These are phyloP conservation scores for Gallinago stenura DNA, from an alignment of 2,797 vertebrate species.

Conservation along the genomic window DNA sequence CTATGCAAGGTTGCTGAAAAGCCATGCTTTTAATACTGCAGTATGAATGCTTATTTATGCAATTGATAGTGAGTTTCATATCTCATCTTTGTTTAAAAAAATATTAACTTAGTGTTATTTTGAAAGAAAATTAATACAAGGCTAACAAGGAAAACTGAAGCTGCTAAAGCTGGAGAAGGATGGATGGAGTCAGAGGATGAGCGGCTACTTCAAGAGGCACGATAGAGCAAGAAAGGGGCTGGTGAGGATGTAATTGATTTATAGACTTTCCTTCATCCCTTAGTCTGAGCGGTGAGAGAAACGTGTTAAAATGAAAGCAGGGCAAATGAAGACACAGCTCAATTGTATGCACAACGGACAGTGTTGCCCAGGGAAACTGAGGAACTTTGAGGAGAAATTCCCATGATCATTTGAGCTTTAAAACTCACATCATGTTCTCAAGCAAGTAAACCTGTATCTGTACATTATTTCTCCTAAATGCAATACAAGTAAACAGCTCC, in stretches of 20 bases:
- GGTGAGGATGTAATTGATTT: not conserved
- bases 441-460: not conserved
- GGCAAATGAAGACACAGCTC: conserved; percentile 9
- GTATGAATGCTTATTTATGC: not conserved
- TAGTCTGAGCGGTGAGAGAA: not conserved
- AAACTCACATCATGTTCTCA: not conserved
- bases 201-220: not conserved
- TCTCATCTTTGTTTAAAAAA: not conserved
- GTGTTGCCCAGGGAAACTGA: conserved; percentile 27
- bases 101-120: not conserved
- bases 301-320: conserved; percentile 19
- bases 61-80: not conserved
- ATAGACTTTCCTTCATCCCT: not conserved
- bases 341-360: not conserved
- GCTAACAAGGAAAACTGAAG: not conserved
- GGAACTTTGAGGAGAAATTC: conserved; percentile 18
- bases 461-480: not conserved
- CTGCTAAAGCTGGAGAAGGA: not conserved
- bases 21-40: not conserved
- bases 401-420: not conserved
- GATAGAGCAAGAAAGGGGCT: not conserved
- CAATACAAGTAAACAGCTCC: not conserved
- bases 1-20: not conserved
- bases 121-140: not conserved
- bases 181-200: not conserved